A percentile compares a stretch with the other conserved stretches of the same genome.
Conservation (phyloP, 2,113 vertebrate genomes). For the Chaetorhynchus papuensis region DNA sequence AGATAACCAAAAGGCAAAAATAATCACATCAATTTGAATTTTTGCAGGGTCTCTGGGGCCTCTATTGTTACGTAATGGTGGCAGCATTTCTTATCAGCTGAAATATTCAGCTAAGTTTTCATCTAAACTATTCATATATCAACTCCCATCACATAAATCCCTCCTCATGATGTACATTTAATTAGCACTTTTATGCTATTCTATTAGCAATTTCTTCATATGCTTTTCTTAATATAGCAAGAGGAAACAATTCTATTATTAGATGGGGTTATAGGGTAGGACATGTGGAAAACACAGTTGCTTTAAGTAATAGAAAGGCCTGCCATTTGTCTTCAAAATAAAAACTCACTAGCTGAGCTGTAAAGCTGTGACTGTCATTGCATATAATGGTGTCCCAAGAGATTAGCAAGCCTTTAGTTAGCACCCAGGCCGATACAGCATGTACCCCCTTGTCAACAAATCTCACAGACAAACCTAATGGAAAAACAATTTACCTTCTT, state of each 20-base stretch:
- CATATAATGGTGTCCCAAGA: background rate
- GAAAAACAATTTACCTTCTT: slow-evolving; percentile 85
- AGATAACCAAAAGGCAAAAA: background rate
- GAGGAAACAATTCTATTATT: background rate
- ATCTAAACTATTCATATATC: background rate
- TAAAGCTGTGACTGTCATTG: background rate
- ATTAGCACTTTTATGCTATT: background rate
- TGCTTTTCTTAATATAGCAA: background rate
- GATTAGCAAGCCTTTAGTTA: background rate
- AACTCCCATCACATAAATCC: background rate
- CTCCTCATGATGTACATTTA: background rate
- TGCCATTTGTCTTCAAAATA: background rate
- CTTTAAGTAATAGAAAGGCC: background rate
- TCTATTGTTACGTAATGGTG: background rate
- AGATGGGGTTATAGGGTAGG: background rate
- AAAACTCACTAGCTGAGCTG: background rate
- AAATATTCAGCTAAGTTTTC: background rate
- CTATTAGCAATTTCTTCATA: background rate
- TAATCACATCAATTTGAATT: background rate
- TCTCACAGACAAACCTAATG: background rate
- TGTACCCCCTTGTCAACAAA: background rate
- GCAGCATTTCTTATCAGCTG: background rate
- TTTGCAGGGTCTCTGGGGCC: background rate
- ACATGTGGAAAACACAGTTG: background rate
- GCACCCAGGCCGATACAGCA: background rate